Percentiles rank a stretch among this genome's conserved stretches.
Conservation (phyloP, 2,113 vertebrate genomes). For the Antechinus stuartii region DNA sequence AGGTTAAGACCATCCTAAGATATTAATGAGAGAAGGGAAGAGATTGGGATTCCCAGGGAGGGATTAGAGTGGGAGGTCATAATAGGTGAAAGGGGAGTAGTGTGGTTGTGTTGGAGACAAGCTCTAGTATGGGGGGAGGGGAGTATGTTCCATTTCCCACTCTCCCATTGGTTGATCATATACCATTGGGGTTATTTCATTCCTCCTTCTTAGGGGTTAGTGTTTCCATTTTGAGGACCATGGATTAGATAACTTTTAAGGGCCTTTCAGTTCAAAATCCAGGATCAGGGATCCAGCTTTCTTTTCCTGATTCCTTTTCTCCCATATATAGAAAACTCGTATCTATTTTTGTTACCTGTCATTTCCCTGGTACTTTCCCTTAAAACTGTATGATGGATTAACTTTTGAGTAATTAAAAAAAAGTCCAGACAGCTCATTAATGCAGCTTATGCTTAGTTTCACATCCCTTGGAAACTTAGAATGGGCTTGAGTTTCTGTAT, state of each 20-base stretch:
- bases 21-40: not conserved
- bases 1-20: not conserved
- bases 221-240: not conserved
- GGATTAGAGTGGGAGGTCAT: not conserved
- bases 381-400: not conserved
- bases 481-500: conserved; percentile 37
- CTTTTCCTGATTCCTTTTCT: conserved; percentile 15
- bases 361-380: conserved; percentile 10
- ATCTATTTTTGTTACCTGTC: not conserved
- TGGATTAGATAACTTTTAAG: not conserved
- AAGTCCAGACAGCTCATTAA: not conserved
- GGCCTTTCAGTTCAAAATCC: not conserved
- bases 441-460: conserved; percentile 70
- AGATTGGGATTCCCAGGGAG: not conserved
- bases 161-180: not conserved
- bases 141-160: not conserved
- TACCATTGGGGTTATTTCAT: not conserved
- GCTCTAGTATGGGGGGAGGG: not conserved
- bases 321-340: not conserved
- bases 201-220: not conserved
- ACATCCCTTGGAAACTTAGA: conserved; percentile 76
- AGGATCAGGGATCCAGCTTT: not conserved
- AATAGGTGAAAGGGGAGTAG: not conserved
- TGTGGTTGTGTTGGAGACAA: not conserved
- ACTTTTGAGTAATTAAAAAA: not conserved